Conservation (phyloP, 2,888 invertebrate species). For the Dasysyrphus tricinctus region DNA sequence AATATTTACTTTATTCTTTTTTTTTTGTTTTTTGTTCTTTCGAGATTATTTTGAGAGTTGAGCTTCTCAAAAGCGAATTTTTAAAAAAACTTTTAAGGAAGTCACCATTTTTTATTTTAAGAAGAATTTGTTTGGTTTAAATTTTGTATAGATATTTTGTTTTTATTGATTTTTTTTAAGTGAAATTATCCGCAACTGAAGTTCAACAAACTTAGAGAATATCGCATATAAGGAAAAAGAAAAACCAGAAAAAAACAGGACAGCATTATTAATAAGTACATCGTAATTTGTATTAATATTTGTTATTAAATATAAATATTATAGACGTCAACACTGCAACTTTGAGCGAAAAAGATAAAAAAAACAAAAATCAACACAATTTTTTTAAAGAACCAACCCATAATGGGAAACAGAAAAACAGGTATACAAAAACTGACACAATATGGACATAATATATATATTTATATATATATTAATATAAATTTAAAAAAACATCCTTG, state of each 20-base stretch:
- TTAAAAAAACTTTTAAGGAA: constrained; percentile 48
- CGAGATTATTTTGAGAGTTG: constrained; percentile 30
- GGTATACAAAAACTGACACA: constrained; percentile 46
- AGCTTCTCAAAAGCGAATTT: constrained; percentile 27
- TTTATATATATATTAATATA: constrained; percentile 39
- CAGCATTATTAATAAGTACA: constrained; percentile 53
- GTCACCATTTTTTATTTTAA: constrained; percentile 68
- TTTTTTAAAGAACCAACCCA: constrained; percentile 45
- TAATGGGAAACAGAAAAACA: constrained; percentile 50
- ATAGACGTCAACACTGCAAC: constrained; percentile 69
- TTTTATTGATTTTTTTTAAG: constrained; percentile 36
- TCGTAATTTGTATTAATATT: constrained; percentile 7
- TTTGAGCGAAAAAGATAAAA: constrained; percentile 60
- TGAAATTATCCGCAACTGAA: constrained; percentile 67
- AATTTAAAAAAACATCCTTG: constrained; percentile 68
- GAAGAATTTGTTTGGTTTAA: constrained; percentile 62
- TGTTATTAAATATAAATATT: constrained; percentile 41
- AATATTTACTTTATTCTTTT: constrained; percentile 42
- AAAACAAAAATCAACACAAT: constrained; percentile 37
- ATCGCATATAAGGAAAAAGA: constrained; percentile 47
- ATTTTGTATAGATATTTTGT: constrained; percentile 18
- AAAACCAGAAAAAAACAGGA: constrained; percentile 50
- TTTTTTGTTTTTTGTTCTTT: constrained; percentile 15
- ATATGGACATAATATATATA: constrained; percentile 28
- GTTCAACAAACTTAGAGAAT: constrained; percentile 67